phyloP scores from a whole-genome alignment of 2,888 invertebrate species.

The Gnatocerus cornutus region DNA sequence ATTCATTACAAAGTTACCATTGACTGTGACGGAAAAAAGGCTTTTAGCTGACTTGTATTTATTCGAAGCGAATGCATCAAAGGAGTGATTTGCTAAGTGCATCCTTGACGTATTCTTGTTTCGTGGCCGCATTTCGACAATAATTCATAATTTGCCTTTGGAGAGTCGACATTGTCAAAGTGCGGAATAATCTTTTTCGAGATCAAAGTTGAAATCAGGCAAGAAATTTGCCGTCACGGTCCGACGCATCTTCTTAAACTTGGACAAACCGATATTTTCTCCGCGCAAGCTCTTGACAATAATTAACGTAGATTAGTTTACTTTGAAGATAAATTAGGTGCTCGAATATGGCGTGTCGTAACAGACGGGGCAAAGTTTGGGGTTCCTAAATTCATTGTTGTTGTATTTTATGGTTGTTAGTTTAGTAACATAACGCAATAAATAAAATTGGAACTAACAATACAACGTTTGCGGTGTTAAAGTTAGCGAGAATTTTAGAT shows the following conservation, averaged over 20 bases:
- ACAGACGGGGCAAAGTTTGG: constrained; percentile 29
- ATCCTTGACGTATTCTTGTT: constrained; percentile 35
- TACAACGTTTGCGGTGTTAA: background rate
- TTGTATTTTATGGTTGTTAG: constrained; percentile 40
- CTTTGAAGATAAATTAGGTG: constrained; percentile 39
- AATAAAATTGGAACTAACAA: constrained; percentile 24
- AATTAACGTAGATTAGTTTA: constrained; percentile 44
- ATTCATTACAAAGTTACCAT: constrained; percentile 16
- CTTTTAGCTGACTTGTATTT: constrained; percentile 28
- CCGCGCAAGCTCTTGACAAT: constrained; percentile 9
- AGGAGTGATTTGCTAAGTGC: constrained; percentile 41
- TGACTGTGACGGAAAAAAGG: constrained; percentile 16
- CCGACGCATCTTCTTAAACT: no score
- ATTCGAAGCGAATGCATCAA: constrained; percentile 37
- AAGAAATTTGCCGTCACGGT: background rate
- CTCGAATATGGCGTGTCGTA: constrained; percentile 38
- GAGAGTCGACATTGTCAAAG: constrained; percentile 4
- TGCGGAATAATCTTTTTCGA: constrained; percentile 2
- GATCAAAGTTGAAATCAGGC: constrained; percentile 12
- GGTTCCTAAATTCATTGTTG: constrained; percentile 40
- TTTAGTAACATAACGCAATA: constrained; percentile 36
- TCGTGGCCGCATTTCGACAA: constrained; percentile 28
- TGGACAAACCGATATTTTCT: background rate
- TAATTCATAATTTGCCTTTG: constrained; percentile 27
- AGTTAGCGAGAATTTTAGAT: no score